Evolutionary conservation across 2,888 invertebrate genomes (phyloP).

Genomic region (Piscicola geometra): DNA sequence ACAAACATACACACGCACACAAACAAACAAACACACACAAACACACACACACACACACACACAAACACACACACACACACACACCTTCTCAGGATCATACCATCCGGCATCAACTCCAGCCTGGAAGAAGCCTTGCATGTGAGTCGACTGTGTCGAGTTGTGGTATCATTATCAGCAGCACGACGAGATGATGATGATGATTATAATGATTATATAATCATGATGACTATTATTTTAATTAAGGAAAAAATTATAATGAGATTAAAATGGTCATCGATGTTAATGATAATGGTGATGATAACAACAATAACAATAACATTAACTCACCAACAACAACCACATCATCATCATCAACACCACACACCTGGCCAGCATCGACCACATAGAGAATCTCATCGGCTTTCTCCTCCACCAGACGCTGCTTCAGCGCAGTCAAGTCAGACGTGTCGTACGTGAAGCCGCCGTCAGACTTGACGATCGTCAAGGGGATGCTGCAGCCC

Average conservation of each 20-base stretch:
- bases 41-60: too few species aligned
- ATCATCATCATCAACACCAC: neutral
- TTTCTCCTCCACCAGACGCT: conserved; percentile 66
- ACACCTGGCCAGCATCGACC: conserved; percentile 82
- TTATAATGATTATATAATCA: too few species aligned
- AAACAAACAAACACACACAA: too few species aligned
- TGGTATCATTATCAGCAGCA: too few species aligned
- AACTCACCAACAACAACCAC: neutral
- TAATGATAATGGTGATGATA: too few species aligned
- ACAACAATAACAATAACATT: neutral
- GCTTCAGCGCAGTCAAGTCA: conserved; percentile 85
- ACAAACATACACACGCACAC: too few species aligned
- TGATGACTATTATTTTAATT: neutral
- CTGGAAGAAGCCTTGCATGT: conserved; percentile 69
- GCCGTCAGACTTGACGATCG: conserved; percentile 92
- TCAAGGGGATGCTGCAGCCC: conserved; percentile 68
- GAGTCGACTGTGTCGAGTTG: conserved; percentile 61
- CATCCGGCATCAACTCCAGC: conserved; percentile 74
- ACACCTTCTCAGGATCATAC: conserved; percentile 60
- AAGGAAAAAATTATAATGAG: too few species aligned
- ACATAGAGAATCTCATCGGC: conserved; percentile 86
- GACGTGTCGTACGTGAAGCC: conserved; percentile 96
- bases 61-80: too few species aligned
- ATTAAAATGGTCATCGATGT: too few species aligned
- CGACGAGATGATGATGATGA: too few species aligned